A percentile compares a stretch with the other conserved stretches of the same genome.
Conservation (phyloP, 2,888 invertebrate species). For the Cerceris ruficornis region DNA sequence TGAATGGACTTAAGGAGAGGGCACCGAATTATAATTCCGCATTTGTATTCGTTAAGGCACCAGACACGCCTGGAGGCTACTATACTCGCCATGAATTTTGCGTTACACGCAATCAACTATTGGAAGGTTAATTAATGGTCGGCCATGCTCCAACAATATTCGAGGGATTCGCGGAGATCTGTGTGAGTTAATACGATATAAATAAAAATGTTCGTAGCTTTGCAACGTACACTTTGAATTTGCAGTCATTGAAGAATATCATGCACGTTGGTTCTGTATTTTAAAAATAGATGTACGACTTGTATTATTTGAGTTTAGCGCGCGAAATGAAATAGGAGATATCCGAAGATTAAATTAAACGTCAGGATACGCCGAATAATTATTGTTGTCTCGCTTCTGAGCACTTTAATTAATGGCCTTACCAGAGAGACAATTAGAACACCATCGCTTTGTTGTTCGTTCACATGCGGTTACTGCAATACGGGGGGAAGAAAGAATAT, state of each 20-base stretch:
- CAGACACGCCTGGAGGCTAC: conserved; percentile 60
- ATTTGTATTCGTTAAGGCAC: conserved; percentile 79
- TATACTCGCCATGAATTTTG: conserved; percentile 72
- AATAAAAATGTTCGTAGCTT: no score
- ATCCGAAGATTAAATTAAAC: neutral
- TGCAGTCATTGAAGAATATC: no score
- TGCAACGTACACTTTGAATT: no score
- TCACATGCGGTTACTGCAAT: conserved; percentile 50
- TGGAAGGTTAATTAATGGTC: conserved; percentile 68
- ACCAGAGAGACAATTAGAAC: conserved; percentile 65
- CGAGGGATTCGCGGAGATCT: conserved; percentile 27
- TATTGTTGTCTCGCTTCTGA: conserved; percentile 5
- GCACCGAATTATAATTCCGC: conserved; percentile 77
- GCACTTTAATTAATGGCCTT: conserved; percentile 41
- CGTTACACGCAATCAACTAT: conserved; percentile 74
- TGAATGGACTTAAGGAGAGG: conserved; percentile 50
- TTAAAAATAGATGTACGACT: conserved; percentile 26
- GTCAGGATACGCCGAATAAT: neutral
- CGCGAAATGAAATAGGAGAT: conserved; percentile 6
- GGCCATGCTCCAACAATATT: conserved; percentile 42
- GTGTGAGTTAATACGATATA: no score
- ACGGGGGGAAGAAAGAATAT: conserved; percentile 47
- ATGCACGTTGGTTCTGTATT: no score
- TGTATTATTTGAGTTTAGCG: conserved; percentile 21
- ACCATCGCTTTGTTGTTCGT: conserved; percentile 41